Base-by-base conservation (phyloP, 2,113 vertebrate species). In the Labeo rohita region DNA sequence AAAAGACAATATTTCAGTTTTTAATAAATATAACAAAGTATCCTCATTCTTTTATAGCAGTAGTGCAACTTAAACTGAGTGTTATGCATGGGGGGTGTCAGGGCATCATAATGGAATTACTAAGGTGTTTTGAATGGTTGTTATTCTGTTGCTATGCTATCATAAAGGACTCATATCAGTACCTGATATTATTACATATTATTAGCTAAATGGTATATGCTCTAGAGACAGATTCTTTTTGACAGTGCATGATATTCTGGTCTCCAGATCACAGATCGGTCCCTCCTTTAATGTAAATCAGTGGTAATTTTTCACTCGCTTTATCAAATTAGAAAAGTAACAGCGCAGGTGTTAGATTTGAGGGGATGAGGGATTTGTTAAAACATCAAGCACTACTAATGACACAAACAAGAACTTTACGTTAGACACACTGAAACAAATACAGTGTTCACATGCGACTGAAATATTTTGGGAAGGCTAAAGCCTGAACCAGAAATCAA, bases 401-500 rank as follows among this genome's bases (percentile, higher is more conserved):
- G 65, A 34, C 10, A 65, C 34, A 36, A 43, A 43, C 13, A 0
- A 18, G 13, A 39, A 16, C 9, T 8, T 21, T 43, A 9, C 4
- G 10, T n/a, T 45, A 73, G 21, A 49, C 72, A n/a, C 16, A 73
- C 36, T 2, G 16, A 45, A n/a, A 72, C 70, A n/a, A n/a, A 49
- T 23, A n/a, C 70, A 73, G 6, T 18, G 47, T 34, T 15, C 23
- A 34, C 47, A 7, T 16, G 16, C 15, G 16, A 6, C 72, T 23
- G 49, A 54, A 77, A 23, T 36, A 28, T 77, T 77, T 34, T 50
- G 15, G 50, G 15, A 54, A 18, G 28, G 13, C 96, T 93, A 93
- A 93, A 95, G 92, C 50, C 95, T 93, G 93, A 93, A 95, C 92
- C 50, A 94, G 94, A 96, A 97, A 97, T 97, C 96, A 95, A 96